phyloP scores from a whole-genome alignment of 2,113 vertebrate species.

The Dromas ardeola region DNA sequence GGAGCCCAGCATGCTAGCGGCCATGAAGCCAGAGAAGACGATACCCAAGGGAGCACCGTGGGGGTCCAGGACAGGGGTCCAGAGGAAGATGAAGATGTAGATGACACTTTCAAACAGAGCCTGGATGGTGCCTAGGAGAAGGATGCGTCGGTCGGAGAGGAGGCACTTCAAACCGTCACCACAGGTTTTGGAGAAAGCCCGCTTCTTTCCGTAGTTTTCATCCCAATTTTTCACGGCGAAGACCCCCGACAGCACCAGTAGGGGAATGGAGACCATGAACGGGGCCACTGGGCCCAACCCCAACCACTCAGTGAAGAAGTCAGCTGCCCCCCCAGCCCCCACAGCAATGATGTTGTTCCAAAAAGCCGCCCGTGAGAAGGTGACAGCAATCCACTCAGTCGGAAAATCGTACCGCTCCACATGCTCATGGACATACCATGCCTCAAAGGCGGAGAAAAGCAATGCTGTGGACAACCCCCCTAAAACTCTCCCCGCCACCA shows the following conservation, averaged over 20 bases:
- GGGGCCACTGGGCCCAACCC: constrained; percentile 89
- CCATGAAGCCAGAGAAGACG: constrained; percentile 91
- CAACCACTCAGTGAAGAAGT: constrained; percentile 86
- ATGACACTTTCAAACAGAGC: constrained; percentile 93
- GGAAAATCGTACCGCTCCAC: constrained; percentile 87
- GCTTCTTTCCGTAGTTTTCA: constrained; percentile 79
- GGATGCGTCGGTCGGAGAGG: constrained; percentile 84
- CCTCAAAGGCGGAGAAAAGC: constrained; percentile 87
- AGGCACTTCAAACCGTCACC: constrained; percentile 86
- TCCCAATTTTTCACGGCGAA: constrained; percentile 86
- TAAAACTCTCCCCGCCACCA: constrained; percentile 84
- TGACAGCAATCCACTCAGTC: constrained; percentile 88
- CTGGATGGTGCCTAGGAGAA: constrained; percentile 89
- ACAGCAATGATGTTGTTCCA: constrained; percentile 90
- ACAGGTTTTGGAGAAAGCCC: constrained; percentile 79
- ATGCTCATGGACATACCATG: constrained; percentile 90
- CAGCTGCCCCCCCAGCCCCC: constrained; percentile 85
- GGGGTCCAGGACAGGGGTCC: constrained; percentile 92
- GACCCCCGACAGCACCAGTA: constrained; percentile 79
- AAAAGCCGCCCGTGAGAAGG: constrained; percentile 83
- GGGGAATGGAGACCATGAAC: constrained; percentile 87
- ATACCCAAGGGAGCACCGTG: constrained; percentile 88
- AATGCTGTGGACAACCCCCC: constrained; percentile 90
- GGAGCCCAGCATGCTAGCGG: constrained; percentile 88
- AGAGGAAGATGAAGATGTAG: constrained; percentile 94